These are phyloP conservation scores for Passer montanus DNA, from an alignment of 2,113 vertebrate species.

Conservation along the genomic window DNA sequence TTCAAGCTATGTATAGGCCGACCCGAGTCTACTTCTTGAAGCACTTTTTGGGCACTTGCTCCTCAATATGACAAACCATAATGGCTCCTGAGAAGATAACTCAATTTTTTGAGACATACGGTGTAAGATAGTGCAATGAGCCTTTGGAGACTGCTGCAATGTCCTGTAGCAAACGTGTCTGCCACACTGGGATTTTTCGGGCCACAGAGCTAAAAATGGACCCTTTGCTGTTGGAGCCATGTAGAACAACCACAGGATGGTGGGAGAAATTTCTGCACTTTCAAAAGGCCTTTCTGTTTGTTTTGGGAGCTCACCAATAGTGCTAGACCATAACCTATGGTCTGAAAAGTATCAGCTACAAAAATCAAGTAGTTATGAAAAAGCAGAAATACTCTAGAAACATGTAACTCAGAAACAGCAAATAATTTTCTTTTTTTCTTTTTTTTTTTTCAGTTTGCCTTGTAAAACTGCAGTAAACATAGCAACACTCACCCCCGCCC, in stretches of 20 bases:
- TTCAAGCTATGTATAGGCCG: background rate
- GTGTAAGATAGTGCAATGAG: background rate
- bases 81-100: background rate
- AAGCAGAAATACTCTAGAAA: background rate
- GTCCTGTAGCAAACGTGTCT: background rate
- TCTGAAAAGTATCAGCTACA: background rate
- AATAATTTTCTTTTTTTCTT: background rate
- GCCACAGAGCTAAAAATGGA: background rate
- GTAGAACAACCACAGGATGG: background rate
- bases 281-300: background rate
- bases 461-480: background rate
- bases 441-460: background rate
- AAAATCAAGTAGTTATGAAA: background rate
- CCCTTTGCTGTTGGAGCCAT: background rate
- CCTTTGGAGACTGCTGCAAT: background rate
- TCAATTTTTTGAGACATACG: background rate
- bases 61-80: background rate
- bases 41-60: background rate
- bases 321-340: background rate
- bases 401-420: background rate
- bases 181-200: background rate
- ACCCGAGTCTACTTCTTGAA: background rate
- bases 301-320: background rate
- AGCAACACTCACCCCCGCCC: fast-evolving
- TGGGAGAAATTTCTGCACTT: background rate